Evolutionary conservation across 1,140 invertebrate genomes (phyloP).

Genomic region (Polyergus mexicanus): DNA sequence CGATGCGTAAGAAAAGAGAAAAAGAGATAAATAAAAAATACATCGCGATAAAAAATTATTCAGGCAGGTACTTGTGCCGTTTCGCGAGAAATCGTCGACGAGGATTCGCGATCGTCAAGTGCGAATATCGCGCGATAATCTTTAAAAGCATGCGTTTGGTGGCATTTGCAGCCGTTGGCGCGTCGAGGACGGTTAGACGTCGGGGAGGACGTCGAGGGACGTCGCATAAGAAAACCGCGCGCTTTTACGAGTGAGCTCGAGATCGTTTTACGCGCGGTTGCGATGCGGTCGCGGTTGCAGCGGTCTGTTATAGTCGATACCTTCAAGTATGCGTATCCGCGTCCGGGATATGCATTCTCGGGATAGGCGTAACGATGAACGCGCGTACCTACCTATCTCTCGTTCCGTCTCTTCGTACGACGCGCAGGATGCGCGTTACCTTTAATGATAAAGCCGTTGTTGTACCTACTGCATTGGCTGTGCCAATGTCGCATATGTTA

Average conservation of each 20-base stretch:
- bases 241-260: conserved; percentile 20
- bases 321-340: conserved; percentile 16
- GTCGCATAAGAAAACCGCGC: background rate
- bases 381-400: conserved; percentile 9
- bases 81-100: background rate
- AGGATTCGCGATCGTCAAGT: conserved; percentile 7
- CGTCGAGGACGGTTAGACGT: background rate
- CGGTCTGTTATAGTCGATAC: conserved; percentile 10
- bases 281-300: background rate
- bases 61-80: background rate
- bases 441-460: conserved; percentile 83
- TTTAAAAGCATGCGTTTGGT: background rate
- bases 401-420: conserved; percentile 1
- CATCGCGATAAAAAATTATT: background rate
- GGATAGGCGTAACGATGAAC: conserved; percentile 38
- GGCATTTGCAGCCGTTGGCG: background rate
- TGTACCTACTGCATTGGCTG: conserved; percentile 71
- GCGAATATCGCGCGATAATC: background rate
- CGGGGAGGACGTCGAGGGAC: background rate
- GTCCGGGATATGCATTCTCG: conserved; percentile 14
- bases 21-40: background rate
- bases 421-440: conserved; percentile 75
- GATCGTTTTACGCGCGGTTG: background rate
- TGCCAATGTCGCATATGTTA: conserved; percentile 78
- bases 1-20: background rate